A percentile compares a stretch with the other conserved stretches of the same genome.
These are phyloP conservation scores for Virgularia gustaviana DNA, from an alignment of 92 coral and sea anemone genomes.

Conservation along the genomic window DNA sequence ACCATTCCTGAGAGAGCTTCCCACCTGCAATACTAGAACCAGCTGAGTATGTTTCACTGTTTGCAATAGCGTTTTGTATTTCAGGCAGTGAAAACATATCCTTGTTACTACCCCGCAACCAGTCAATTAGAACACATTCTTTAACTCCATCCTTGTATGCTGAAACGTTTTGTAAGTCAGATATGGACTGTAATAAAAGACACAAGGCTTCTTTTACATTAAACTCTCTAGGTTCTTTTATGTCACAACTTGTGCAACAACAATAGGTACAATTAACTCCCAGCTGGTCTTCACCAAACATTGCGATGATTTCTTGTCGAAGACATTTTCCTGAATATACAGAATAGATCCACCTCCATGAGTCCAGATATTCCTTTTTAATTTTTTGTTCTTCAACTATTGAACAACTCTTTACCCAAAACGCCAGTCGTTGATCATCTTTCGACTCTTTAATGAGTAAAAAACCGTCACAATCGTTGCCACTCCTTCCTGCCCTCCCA, in stretches of 20 bases:
- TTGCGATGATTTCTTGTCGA: not conserved
- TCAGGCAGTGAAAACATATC: constrained; percentile 46
- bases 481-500: constrained; percentile 60
- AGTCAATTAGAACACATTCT: constrained; percentile 44
- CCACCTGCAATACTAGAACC: constrained; percentile 47
- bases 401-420: constrained; percentile 1
- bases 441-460: constrained; percentile 44
- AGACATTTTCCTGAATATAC: constrained; percentile 46
- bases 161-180: constrained; percentile 20
- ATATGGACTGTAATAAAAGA: constrained; percentile 37
- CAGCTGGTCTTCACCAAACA: constrained; percentile 7
- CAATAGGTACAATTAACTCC: constrained; percentile 24
- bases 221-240: constrained; percentile 24
- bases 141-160: constrained; percentile 39
- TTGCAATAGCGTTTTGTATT: constrained; percentile 32
- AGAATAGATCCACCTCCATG: constrained; percentile 56
- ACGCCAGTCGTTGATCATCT: constrained; percentile 54
- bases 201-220: constrained; percentile 37
- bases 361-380: constrained; percentile 16
- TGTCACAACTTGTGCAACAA: constrained; percentile 60
- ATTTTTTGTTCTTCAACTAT: constrained; percentile 23
- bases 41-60: constrained; percentile 41
- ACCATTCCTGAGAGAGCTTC: constrained; percentile 41
- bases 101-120: constrained; percentile 51
- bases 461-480: constrained; percentile 43